Conservation (phyloP, 2,888 invertebrate genomes). For the Temnothorax unifasciatus region DNA sequence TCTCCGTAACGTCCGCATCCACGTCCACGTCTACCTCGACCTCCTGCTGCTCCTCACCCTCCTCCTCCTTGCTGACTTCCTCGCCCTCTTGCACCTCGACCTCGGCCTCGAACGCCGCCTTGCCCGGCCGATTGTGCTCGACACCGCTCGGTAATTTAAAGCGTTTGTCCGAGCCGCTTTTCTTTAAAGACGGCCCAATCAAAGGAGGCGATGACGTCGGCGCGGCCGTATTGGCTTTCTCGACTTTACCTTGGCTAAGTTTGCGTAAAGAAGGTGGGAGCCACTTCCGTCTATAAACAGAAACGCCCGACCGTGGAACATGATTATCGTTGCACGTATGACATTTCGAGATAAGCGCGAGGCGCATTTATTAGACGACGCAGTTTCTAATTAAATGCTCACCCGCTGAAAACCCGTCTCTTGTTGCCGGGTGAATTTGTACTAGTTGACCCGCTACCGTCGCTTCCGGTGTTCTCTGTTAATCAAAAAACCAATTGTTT, state of each 20-base stretch:
- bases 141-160: constrained; percentile 89
- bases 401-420: constrained; percentile 94
- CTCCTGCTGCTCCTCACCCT: constrained; percentile 74
- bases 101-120: constrained; percentile 63
- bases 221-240: constrained; percentile 88
- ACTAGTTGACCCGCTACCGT: constrained; percentile 88
- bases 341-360: constrained; percentile 44
- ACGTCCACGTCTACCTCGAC: constrained; percentile 66
- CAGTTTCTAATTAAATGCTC: constrained; percentile 84
- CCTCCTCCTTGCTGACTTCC: constrained; percentile 84
- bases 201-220: constrained; percentile 70
- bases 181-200: constrained; percentile 87
- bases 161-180: constrained; percentile 94
- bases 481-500: background rate
- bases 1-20: constrained; percentile 85
- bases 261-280: constrained; percentile 91
- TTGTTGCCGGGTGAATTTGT: constrained; percentile 95
- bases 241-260: constrained; percentile 95
- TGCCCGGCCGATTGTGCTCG: constrained; percentile 76
- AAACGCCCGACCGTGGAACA: constrained; percentile 23
- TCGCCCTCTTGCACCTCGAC: constrained; percentile 84
- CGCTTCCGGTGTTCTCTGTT: constrained; percentile 90
- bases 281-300: constrained; percentile 93
- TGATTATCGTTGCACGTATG: constrained; percentile 54
- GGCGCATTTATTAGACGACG: constrained; percentile 5